Evolutionary conservation across 2,797 vertebrate species (phyloP).

Genomic region (Malacoraja senta): DNA sequence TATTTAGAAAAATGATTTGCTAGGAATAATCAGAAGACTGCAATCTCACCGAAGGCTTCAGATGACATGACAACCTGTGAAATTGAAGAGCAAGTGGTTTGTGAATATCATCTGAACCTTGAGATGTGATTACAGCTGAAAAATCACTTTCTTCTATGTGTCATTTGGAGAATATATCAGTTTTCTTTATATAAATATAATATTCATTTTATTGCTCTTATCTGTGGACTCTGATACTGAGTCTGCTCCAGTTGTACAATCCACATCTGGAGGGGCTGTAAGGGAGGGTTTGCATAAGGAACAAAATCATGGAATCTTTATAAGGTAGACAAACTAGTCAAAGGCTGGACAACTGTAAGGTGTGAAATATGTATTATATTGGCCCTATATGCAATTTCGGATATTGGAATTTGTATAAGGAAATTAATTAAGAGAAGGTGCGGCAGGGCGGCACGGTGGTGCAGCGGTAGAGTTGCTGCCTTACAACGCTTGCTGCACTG

Average conservation of each 20-base stretch:
- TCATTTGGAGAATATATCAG: background rate
- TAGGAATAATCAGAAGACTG: background rate
- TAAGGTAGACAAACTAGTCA: background rate
- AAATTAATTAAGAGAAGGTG: background rate
- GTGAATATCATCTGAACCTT: slow-evolving; percentile 27
- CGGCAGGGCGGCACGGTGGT: too few relatives aligned
- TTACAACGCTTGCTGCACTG: too few relatives aligned
- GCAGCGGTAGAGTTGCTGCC: too few relatives aligned
- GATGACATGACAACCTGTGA: slow-evolving; percentile 29
- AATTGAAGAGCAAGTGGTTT: slow-evolving; percentile 30
- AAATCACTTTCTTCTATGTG: background rate
- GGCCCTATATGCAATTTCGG: background rate
- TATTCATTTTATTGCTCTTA: background rate
- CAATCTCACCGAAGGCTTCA: slow-evolving; percentile 27
- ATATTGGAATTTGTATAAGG: background rate
- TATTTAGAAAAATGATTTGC: slow-evolving; percentile 17
- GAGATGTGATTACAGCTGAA: slow-evolving; percentile 8
- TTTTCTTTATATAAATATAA: background rate
- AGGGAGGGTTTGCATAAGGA: background rate
- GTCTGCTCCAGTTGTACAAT: background rate
- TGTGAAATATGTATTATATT: background rate
- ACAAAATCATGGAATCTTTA: background rate
- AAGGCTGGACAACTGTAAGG: too few relatives aligned
- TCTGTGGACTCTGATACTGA: background rate
- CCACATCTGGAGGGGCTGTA: background rate